Conservation (phyloP, 2,797 vertebrate genomes). For the Leptatherina wallacei region DNA sequence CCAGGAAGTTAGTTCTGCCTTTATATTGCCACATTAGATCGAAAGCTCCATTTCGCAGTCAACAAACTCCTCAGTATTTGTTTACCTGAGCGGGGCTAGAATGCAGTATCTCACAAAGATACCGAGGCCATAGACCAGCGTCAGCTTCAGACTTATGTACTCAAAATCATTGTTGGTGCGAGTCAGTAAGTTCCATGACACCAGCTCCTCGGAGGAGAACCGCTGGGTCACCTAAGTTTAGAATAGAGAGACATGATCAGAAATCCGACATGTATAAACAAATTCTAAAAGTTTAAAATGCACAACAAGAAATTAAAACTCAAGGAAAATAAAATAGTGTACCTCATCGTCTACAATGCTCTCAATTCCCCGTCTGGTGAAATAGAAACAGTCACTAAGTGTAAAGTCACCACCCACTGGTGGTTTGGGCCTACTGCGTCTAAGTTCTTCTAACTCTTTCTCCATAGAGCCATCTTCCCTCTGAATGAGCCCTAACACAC, state of each 20-base stretch:
- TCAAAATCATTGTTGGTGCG: constrained; percentile 94
- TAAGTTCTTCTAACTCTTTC: constrained; percentile 88
- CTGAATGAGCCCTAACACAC: constrained; percentile 89
- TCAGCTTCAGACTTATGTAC: constrained; percentile 90
- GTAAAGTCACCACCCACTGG: constrained; percentile 86
- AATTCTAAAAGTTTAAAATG: neutral
- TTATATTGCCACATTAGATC: neutral
- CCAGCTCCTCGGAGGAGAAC: constrained; percentile 94
- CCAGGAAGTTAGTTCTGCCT: neutral
- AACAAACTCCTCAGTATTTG: neutral
- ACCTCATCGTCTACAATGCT: constrained; percentile 94
- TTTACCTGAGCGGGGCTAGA: constrained; percentile 91
- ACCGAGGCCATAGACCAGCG: constrained; percentile 89
- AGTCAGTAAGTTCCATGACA: constrained; percentile 97
- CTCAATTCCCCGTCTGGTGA: constrained; percentile 92
- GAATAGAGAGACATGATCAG: neutral
- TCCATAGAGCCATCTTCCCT: constrained; percentile 91
- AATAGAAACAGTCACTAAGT: constrained; percentile 94
- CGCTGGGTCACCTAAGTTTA: constrained; percentile 88
- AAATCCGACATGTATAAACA: neutral
- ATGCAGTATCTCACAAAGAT: constrained; percentile 92
- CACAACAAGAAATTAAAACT: neutral
- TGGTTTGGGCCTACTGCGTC: constrained; percentile 79
- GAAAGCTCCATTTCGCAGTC: neutral
- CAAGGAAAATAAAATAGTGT: neutral